Percentiles rank a stretch among this genome's conserved stretches.
Conservation (phyloP, 1,140 invertebrate genomes). For the Medauroidea extradentata region DNA sequence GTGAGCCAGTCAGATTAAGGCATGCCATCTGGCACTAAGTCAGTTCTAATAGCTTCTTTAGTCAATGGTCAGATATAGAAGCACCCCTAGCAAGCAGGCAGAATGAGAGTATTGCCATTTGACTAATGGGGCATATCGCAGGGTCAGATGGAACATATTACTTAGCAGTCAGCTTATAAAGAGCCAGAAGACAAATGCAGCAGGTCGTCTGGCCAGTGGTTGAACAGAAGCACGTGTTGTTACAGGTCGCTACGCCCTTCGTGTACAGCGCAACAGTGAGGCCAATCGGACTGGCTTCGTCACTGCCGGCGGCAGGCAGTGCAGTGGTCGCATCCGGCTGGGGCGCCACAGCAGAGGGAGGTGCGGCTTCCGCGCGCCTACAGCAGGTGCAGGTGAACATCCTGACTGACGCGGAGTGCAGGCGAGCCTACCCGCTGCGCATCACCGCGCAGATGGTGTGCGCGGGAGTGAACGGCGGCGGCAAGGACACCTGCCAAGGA, state of each 20-base stretch:
- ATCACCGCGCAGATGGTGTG: constrained; percentile 52
- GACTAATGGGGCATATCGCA: too few species aligned
- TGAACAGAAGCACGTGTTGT: too few species aligned
- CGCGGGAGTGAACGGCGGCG: constrained; percentile 43
- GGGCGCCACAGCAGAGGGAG: constrained; percentile 36
- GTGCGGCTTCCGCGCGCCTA: constrained; percentile 20
- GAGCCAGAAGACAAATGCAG: too few species aligned
- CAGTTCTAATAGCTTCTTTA: too few species aligned
- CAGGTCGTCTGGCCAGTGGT: too few species aligned
- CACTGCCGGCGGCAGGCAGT: neutral
- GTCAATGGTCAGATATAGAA: too few species aligned
- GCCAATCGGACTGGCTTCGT: neutral
- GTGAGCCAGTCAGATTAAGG: too few species aligned
- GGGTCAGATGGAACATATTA: too few species aligned
- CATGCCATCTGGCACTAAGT: too few species aligned
- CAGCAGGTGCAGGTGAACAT: constrained; percentile 29
- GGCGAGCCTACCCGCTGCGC: constrained; percentile 34
- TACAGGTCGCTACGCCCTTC: neutral
- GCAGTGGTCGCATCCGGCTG: constrained; percentile 25
- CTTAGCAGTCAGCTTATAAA: too few species aligned
- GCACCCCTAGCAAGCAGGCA: too few species aligned
- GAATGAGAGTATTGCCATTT: too few species aligned
- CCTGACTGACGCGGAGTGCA: constrained; percentile 23
- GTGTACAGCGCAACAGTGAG: neutral
- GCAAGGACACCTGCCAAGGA: constrained; percentile 50